Evolutionary conservation across 2,888 invertebrate genomes (phyloP).

Genomic region (Tenthredo notha): DNA sequence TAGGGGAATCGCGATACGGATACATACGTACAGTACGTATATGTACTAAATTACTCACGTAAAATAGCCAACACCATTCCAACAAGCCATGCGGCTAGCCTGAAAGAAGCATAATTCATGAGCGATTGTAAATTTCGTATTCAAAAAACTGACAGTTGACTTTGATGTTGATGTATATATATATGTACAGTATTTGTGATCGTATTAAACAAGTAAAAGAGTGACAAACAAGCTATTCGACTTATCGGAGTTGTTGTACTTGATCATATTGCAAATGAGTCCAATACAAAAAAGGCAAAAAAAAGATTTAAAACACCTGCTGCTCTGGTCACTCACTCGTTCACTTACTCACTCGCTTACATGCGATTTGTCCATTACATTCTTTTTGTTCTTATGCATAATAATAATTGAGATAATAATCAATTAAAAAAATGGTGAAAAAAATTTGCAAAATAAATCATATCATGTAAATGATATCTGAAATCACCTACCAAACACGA

Average conservation of each 20-base stretch:
- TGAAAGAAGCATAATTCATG: constrained; percentile 58
- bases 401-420: not conserved
- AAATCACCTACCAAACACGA: constrained; percentile 31
- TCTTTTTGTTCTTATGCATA: not conserved
- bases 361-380: not conserved
- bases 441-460: not conserved
- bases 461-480: not conserved
- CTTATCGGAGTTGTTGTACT: not conserved
- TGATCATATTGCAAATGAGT: not conserved
- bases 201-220: not conserved
- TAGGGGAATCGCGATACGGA: not conserved
- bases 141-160: not conserved
- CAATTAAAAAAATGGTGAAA: not conserved
- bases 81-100: constrained; percentile 63
- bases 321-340: constrained; percentile 2
- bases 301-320: not conserved
- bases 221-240: not conserved
- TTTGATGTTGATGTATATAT: not conserved
- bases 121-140: not conserved
- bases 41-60: constrained; percentile 66
- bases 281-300: not conserved
- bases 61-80: constrained; percentile 62
- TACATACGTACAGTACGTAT: not conserved
- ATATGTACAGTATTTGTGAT: not conserved
- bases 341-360: constrained; percentile 10